phyloP scores from a whole-genome alignment of 2,113 vertebrate species.

The Lamprologus speciosus region DNA sequence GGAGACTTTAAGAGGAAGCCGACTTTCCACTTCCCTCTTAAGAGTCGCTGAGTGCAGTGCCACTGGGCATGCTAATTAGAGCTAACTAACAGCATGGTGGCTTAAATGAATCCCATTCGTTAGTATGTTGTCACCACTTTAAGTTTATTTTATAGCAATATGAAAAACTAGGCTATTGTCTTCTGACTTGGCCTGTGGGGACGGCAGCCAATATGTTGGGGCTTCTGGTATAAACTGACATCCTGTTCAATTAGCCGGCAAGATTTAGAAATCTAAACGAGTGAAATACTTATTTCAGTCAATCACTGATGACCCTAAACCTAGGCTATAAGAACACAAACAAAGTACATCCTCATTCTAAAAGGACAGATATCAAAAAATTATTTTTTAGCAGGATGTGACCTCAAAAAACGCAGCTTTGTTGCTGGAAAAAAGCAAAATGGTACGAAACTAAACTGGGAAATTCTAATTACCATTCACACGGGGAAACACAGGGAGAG shows the following conservation, averaged over 20 bases:
- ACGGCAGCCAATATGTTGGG: not conserved
- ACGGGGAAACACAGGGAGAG: not conserved
- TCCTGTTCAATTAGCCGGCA: fast-evolving
- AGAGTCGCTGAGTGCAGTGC: not conserved
- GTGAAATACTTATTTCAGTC: not conserved
- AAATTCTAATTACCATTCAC: not conserved
- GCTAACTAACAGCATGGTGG: not conserved
- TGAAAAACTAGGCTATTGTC: not conserved
- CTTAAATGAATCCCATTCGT: not conserved
- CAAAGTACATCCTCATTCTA: not conserved
- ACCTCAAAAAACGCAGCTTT: not conserved
- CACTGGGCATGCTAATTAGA: not conserved
- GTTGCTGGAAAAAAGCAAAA: fast-evolving
- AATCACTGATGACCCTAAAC: not conserved
- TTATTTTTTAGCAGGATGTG: fast-evolving
- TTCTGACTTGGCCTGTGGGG: not conserved
- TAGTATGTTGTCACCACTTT: not conserved
- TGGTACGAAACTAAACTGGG: fast-evolving
- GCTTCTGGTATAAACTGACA: not conserved
- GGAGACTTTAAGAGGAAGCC: not conserved
- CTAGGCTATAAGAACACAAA: not conserved
- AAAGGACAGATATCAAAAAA: fast-evolving
- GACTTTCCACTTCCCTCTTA: not conserved
- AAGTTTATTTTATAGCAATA: not conserved
- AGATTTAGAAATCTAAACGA: not conserved